Conservation (phyloP, 2,888 invertebrate species). For the Orchesella flavescens region DNA sequence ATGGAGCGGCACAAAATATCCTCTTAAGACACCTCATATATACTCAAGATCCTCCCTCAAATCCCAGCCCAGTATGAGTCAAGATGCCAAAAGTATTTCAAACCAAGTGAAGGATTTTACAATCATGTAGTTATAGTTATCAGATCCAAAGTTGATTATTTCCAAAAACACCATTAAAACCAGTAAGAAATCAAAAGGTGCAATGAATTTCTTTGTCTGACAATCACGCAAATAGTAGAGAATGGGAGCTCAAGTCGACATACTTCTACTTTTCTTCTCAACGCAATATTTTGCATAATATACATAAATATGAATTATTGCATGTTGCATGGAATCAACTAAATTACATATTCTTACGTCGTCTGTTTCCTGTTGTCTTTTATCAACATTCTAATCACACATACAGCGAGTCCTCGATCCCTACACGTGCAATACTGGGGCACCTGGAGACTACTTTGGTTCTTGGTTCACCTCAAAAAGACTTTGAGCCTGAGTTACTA, state of each 20-base stretch:
- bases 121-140: too few relatives aligned
- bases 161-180: slow-evolving; percentile 8
- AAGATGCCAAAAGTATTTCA: too few relatives aligned
- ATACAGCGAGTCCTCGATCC: neutral
- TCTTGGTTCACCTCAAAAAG: neutral
- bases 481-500: too few relatives aligned
- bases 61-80: neutral
- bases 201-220: slow-evolving; percentile 3
- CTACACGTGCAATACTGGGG: slow-evolving; percentile 5
- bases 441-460: neutral
- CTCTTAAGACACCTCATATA: neutral
- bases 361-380: too few relatives aligned
- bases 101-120: too few relatives aligned
- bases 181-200: neutral
- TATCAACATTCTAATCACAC: too few relatives aligned
- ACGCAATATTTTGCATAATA: neutral
- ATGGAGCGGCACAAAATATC: slow-evolving; percentile 28
- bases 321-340: too few relatives aligned
- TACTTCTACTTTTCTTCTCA: neutral
- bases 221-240: neutral
- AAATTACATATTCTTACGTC: too few relatives aligned
- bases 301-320: too few relatives aligned
- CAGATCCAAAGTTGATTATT: neutral
- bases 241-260: neutral
- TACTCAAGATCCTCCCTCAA: too few relatives aligned